phyloP scores from a whole-genome alignment of 2,113 vertebrate species.

The Heptranchias perlo region DNA sequence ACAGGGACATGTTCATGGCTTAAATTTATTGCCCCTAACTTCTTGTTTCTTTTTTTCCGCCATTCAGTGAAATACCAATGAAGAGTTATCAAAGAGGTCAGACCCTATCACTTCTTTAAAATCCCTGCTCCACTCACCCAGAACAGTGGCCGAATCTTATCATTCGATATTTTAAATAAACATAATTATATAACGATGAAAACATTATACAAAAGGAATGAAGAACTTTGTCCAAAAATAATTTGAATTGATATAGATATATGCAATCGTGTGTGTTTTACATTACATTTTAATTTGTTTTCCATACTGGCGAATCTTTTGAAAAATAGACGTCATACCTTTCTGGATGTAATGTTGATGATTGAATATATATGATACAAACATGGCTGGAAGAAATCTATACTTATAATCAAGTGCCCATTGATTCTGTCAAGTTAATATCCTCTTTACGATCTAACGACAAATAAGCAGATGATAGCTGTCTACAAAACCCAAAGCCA shows the following conservation, averaged over 20 bases:
- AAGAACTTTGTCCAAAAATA: no score
- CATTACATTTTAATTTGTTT: background rate
- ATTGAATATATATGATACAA: background rate
- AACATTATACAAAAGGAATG: background rate
- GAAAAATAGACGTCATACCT: background rate
- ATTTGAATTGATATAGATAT: background rate
- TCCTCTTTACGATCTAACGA: background rate
- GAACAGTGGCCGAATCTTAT: no score
- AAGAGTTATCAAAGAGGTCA: conserved; percentile 63
- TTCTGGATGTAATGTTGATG: background rate
- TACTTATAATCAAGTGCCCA: background rate
- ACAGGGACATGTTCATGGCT: conserved; percentile 74
- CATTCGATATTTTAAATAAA: background rate
- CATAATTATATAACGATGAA: background rate
- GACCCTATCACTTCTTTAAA: conserved; percentile 46
- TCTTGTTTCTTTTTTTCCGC: conserved; percentile 57
- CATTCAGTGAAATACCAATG: conserved; percentile 49
- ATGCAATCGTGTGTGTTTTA: background rate
- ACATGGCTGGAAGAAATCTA: background rate
- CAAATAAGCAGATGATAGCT: background rate
- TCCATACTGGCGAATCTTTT: background rate
- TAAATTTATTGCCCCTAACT: conserved; percentile 72
- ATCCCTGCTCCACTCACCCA: conserved; percentile 43
- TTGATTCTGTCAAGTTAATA: background rate
- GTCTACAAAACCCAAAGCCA: background rate